Evolutionary conservation across 1,140 invertebrate genomes (phyloP).

Genomic region (Platyscapa corneri): DNA sequence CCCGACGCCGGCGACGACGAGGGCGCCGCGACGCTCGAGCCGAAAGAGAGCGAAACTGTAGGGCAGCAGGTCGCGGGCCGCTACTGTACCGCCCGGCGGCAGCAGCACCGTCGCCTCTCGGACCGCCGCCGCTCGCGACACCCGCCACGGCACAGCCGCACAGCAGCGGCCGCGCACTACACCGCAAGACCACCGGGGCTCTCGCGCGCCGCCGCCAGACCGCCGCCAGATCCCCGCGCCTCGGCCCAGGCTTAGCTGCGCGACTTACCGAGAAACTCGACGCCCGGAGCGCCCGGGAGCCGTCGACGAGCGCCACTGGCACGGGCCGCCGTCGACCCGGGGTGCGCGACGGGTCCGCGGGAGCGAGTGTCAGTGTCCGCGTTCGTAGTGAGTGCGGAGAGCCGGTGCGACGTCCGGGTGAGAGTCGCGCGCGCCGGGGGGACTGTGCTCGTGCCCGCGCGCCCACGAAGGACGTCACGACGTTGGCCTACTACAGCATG

Average conservation of each 20-base stretch:
- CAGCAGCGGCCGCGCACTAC: not conserved
- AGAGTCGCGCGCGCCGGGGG: not conserved
- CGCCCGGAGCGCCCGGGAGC: constrained; percentile 52
- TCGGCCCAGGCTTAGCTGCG: constrained; percentile 45
- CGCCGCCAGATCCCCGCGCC: not conserved
- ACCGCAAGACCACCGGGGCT: constrained; percentile 11
- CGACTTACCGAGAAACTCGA: constrained; percentile 72
- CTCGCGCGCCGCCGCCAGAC: constrained; percentile 10
- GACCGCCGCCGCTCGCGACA: not conserved
- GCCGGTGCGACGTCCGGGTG: not conserved
- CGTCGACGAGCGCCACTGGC: not conserved
- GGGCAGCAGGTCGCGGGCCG: constrained; percentile 17
- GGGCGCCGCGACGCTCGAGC: constrained; percentile 52
- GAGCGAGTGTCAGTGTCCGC: not conserved
- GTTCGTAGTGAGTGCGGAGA: not conserved
- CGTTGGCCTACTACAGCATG: constrained; percentile 74
- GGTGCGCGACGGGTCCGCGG: constrained; percentile 4
- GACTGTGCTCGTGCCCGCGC: constrained; percentile 44
- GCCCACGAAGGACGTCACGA: constrained; percentile 67
- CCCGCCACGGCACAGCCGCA: not conserved
- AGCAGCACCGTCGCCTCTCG: constrained; percentile 55
- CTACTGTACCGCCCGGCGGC: constrained; percentile 26
- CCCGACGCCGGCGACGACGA: constrained; percentile 44
- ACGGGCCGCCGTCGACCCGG: not conserved
- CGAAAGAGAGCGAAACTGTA: constrained; percentile 57